A percentile compares a stretch with the other conserved stretches of the same genome.
Conservation (phyloP, 2,888 invertebrate genomes). For the Anticlea derivata region DNA sequence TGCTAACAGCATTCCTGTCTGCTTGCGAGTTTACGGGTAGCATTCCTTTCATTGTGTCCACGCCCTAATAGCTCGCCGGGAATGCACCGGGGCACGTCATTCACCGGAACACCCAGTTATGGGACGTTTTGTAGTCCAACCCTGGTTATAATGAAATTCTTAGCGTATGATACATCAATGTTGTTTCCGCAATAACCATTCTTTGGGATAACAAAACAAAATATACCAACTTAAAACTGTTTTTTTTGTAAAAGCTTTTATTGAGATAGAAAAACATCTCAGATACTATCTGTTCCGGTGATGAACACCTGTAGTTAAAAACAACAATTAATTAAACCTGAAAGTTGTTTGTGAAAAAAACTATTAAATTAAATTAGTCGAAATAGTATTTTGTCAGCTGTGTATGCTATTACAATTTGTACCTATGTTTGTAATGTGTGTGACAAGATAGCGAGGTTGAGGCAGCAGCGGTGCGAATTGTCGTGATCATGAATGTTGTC, state of each 20-base stretch:
- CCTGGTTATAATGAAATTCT: slow-evolving; percentile 39
- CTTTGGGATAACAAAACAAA: background rate
- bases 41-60: slow-evolving; percentile 62
- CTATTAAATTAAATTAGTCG: slow-evolving; percentile 2
- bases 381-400: slow-evolving; percentile 8
- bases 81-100: slow-evolving; percentile 59
- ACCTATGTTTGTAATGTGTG: background rate
- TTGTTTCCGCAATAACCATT: slow-evolving; percentile 6
- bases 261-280: too few species aligned
- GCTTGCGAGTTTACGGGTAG: slow-evolving; percentile 49
- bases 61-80: slow-evolving; percentile 52
- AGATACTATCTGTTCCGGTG: background rate
- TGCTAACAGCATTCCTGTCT: slow-evolving; percentile 66
- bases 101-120: slow-evolving; percentile 56
- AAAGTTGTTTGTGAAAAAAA: slow-evolving; percentile 8
- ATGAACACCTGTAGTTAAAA: slow-evolving; percentile 9
- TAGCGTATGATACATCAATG: slow-evolving; percentile 41
- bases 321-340: slow-evolving; percentile 5
- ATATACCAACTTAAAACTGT: too few species aligned
- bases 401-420: slow-evolving; percentile 2
- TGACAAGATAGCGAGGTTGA: slow-evolving; percentile 29
- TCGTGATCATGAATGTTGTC: slow-evolving; percentile 36
- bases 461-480: slow-evolving; percentile 28
- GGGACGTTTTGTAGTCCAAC: slow-evolving; percentile 39
- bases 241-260: too few species aligned